A percentile compares a stretch with the other conserved stretches of the same genome.
Conservation (phyloP, 2,113 vertebrate genomes). For the Procavia capensis region DNA sequence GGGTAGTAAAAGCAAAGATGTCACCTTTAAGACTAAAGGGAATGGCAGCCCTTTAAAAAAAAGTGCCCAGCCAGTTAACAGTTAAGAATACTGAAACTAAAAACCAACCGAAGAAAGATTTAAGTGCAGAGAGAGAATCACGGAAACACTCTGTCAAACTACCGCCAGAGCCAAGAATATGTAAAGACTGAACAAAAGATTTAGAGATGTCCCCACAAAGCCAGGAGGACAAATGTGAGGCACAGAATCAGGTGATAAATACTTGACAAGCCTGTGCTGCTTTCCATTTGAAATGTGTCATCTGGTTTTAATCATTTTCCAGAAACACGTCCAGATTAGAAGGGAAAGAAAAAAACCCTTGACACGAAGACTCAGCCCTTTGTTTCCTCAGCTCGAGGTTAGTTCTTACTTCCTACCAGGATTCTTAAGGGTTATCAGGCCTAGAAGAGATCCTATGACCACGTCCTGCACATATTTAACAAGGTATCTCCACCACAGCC, state of each 20-base stretch:
- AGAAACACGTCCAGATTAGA: constrained; percentile 63
- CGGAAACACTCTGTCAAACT: constrained; percentile 66
- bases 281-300: constrained; percentile 52
- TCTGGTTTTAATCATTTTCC: constrained; percentile 73
- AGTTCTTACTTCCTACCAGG: neutral
- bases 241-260: neutral
- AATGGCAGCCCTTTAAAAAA: neutral
- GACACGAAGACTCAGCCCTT: neutral
- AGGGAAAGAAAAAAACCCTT: neutral
- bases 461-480: neutral
- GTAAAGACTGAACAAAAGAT: constrained; percentile 28
- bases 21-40: neutral
- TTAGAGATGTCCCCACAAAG: constrained; percentile 48
- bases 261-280: neutral
- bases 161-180: constrained; percentile 65
- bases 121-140: constrained; percentile 44
- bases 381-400: neutral
- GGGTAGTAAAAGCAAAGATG: neutral
- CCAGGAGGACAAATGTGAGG: neutral
- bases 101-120: neutral
- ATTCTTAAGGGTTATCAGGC: neutral
- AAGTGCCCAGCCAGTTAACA: neutral
- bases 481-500: neutral
- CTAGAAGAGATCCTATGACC: neutral
- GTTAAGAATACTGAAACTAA: constrained; percentile 6